Evolutionary conservation across 2,797 vertebrate genomes (phyloP).

Genomic region (Apogon hyalosoma): DNA sequence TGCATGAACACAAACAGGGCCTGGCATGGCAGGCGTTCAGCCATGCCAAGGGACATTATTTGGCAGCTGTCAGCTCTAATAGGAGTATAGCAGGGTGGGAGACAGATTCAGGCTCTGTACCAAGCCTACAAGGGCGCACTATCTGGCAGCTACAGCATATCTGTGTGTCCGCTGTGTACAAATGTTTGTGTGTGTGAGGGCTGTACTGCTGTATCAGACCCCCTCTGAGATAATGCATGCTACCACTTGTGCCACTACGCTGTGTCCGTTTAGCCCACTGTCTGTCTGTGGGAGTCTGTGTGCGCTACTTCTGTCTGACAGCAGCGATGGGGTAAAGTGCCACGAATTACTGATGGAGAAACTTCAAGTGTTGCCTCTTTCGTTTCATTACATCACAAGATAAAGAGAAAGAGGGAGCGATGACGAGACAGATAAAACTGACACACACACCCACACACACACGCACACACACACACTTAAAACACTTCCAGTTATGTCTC

Average conservation of each 20-base stretch:
- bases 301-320: conserved; percentile 26
- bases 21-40: conserved; percentile 62
- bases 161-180: conserved; percentile 22
- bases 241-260: conserved; percentile 49
- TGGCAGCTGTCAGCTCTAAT: conserved; percentile 83
- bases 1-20: conserved; percentile 63
- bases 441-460: neutral
- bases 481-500: neutral
- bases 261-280: conserved; percentile 55
- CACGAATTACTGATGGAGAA: conserved; percentile 61
- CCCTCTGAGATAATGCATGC: conserved; percentile 55
- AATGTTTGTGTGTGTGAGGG: conserved; percentile 56
- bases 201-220: conserved; percentile 45
- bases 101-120: conserved; percentile 74
- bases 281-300: conserved; percentile 34
- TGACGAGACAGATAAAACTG: conserved; percentile 14
- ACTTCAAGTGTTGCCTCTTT: conserved; percentile 49
- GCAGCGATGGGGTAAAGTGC: conserved; percentile 32
- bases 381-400: conserved; percentile 43
- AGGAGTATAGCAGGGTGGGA: conserved; percentile 74
- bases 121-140: conserved; percentile 72
- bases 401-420: conserved; percentile 34
- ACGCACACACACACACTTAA: neutral
- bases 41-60: conserved; percentile 79
- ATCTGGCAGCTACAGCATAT: conserved; percentile 67